Base-by-base conservation (phyloP, 2,113 vertebrate genomes). In the Cochlearius cochlearius region DNA sequence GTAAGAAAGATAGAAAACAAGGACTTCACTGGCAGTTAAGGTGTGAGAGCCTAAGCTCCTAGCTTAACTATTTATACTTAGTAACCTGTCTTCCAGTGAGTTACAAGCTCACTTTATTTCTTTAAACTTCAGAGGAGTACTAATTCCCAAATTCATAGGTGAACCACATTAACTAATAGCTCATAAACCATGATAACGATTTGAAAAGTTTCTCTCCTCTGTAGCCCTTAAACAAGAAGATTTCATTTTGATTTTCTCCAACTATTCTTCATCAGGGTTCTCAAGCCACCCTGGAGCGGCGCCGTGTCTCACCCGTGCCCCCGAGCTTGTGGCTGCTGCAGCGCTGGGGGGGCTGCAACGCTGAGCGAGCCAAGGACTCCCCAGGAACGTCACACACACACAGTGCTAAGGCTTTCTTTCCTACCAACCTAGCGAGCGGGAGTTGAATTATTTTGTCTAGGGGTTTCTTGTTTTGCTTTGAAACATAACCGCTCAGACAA, bases 371-470 rank as follows among this genome's bases (percentile, higher is more conserved):
- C 82, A 83, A 67, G 66, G 34, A 23, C 60, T 94, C 76, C 64
- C 69, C 60, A 75, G 50, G 56, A 94, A 26, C 1, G 1, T 53
- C 49, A 23, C 26, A 43, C 7, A 25, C 23, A 25, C 23, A 38
- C 39, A 63, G 20, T 3, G 6, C 30, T 74, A 58, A 84, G 69
- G 41, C 41, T 43, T 43, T 39, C 62, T 38, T 78, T 75, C 56
- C 41, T 4, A 68, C n/a, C 32, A 62, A 2, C 60, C 47, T 29
- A 25, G 18, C 1, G 12, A 84, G 68, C 67, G 15, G 39, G n/a
- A 91, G 47, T 36, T 77, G 56, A 80, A 88, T 78, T 92, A 92
- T 92, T 95, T 97, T 80, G 89, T 92, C 95, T 92, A 50, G 2
- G 4, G 6, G 11, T 64, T 90, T 91, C 52, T 91, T 60, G 69